phyloP scores from a whole-genome alignment of 23 tunicate genomes.

The Clavelina lepadiformis region DNA sequence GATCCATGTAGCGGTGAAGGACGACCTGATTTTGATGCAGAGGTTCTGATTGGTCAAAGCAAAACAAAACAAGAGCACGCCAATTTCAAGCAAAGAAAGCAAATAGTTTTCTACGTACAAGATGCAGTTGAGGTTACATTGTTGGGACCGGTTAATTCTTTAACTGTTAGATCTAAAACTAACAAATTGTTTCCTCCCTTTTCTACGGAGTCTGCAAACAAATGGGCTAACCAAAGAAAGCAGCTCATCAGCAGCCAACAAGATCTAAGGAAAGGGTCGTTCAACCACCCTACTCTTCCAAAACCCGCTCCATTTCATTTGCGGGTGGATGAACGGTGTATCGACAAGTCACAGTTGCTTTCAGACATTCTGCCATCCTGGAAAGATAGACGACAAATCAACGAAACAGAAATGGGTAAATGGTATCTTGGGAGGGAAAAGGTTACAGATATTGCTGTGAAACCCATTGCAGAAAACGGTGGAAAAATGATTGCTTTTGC shows the following conservation, averaged over 20 bases:
- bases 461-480: not conserved
- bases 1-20: constrained; percentile 6
- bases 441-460: constrained; percentile 29
- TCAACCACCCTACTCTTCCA: constrained; percentile 21
- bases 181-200: constrained; percentile 1
- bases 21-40: constrained; percentile 23
- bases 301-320: constrained; percentile 44
- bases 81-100: not conserved
- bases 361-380: constrained; percentile 21
- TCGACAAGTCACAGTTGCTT: not conserved
- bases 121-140: constrained; percentile 54
- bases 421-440: constrained; percentile 76
- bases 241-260: not conserved
- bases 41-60: not conserved
- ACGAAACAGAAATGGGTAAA: constrained; percentile 32
- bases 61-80: not conserved
- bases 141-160: constrained; percentile 43
- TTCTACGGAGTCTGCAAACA: not conserved
- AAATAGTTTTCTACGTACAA: constrained; percentile 41
- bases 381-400: constrained; percentile 36
- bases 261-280: constrained; percentile 17
- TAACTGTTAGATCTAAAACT: not conserved
- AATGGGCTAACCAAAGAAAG: constrained; percentile 20
- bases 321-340: constrained; percentile 3
- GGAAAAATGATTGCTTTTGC: constrained; percentile 10